Evolutionary conservation across 2,888 invertebrate species (phyloP).

Genomic region (Sesia bembeciformis): DNA sequence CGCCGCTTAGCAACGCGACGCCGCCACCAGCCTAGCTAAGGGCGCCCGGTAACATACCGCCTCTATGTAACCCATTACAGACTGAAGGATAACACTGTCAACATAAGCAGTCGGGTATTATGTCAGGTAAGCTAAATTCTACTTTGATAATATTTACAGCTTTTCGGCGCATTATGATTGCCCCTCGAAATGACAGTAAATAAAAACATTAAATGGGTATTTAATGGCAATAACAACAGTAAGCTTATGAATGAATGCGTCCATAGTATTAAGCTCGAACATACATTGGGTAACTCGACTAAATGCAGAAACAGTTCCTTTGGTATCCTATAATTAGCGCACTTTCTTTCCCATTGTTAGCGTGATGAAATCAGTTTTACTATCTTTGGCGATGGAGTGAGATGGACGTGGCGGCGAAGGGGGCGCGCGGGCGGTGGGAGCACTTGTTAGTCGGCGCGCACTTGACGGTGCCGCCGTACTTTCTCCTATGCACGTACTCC

Average conservation of each 20-base stretch:
- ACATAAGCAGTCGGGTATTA: too few species aligned
- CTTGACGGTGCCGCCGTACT: slow-evolving; percentile 52
- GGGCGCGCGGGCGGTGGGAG: slow-evolving; percentile 19
- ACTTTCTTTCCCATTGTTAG: slow-evolving; percentile 62
- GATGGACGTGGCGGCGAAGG: slow-evolving; percentile 47
- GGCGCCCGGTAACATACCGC: neutral
- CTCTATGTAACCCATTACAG: too few species aligned
- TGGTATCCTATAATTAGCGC: slow-evolving; percentile 39
- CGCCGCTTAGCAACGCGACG: slow-evolving; percentile 14
- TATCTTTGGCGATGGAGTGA: slow-evolving; percentile 59
- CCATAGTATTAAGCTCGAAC: too few species aligned
- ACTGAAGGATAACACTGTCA: too few species aligned
- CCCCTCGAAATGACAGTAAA: too few species aligned
- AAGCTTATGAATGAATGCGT: too few species aligned
- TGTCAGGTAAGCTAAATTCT: too few species aligned
- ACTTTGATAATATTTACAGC: too few species aligned
- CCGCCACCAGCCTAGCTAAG: slow-evolving; percentile 18
- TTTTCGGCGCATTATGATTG: too few species aligned
- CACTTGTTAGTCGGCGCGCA: slow-evolving; percentile 26
- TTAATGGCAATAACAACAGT: too few species aligned
- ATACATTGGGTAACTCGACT: slow-evolving; percentile 1
- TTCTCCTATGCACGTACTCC: slow-evolving; percentile 54
- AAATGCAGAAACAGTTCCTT: slow-evolving; percentile 37
- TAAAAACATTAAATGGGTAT: too few species aligned
- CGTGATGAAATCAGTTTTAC: slow-evolving; percentile 61